Evolutionary conservation across 53 echinoderm and acorn worm genomes (phyloP).

Genomic region (Echinarachnius parma): DNA sequence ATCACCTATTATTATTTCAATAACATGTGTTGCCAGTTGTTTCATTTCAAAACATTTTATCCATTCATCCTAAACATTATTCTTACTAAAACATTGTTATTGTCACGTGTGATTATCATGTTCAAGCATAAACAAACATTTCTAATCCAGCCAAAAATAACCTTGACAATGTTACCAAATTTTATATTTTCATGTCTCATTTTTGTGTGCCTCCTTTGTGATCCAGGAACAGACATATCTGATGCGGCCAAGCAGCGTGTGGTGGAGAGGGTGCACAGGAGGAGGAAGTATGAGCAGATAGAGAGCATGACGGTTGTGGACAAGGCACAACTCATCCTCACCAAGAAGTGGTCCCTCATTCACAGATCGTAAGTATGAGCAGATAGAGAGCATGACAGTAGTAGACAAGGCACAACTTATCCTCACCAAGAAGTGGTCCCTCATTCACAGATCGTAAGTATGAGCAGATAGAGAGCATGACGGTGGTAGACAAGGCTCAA

Average conservation of each 20-base stretch:
- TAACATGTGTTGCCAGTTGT: too few species aligned
- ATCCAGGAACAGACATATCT: slow-evolving; percentile 37
- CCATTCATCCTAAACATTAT: too few species aligned
- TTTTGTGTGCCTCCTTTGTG: background rate
- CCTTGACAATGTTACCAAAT: too few species aligned
- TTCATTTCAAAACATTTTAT: too few species aligned
- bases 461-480: slow-evolving; percentile 28
- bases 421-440: slow-evolving; percentile 7
- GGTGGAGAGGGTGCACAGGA: slow-evolving; percentile 28
- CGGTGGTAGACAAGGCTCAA: slow-evolving; percentile 37
- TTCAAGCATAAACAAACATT: too few species aligned
- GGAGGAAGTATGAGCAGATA: slow-evolving; percentile 29
- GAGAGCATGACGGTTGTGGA: slow-evolving; percentile 38
- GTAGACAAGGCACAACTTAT: slow-evolving; percentile 31
- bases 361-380: slow-evolving; percentile 49
- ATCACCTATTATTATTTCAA: too few species aligned
- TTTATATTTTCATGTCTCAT: too few species aligned
- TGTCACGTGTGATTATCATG: too few species aligned
- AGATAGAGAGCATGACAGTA: slow-evolving; percentile 32
- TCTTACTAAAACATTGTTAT: too few species aligned
- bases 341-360: slow-evolving; percentile 21
- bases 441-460: slow-evolving; percentile 52
- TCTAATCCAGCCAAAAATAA: too few species aligned
- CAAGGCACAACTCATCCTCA: slow-evolving; percentile 21
- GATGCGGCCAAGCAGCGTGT: slow-evolving; percentile 30